phyloP scores from a whole-genome alignment of 2,113 vertebrate genomes.

The Protobothrops flavoviridis region DNA sequence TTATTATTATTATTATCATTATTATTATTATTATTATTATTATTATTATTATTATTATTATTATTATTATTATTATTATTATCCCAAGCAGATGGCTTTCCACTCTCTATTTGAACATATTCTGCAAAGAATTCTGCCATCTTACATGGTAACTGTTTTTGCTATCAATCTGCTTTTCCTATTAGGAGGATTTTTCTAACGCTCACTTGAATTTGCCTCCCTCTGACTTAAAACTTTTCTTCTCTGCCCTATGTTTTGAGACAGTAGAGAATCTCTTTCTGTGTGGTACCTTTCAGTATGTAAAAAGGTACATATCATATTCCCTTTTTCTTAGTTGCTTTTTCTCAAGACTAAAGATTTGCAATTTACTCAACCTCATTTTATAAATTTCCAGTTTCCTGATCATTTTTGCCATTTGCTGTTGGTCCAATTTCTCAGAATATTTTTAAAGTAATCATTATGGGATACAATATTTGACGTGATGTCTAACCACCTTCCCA shows the following conservation, averaged over 20 bases:
- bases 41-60: no score
- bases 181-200: background rate
- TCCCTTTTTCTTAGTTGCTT: background rate
- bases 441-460: background rate
- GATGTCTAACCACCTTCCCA: background rate
- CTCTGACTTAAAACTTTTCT: background rate
- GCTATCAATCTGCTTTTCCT: background rate
- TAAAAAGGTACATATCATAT: background rate
- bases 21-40: background rate
- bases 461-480: background rate
- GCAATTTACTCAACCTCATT: background rate
- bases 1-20: no score
- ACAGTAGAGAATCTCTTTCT: background rate
- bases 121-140: background rate
- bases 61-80: background rate
- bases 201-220: background rate
- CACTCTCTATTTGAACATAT: background rate
- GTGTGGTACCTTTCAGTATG: background rate
- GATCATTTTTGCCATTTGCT: background rate
- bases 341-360: background rate
- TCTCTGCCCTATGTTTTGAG: background rate
- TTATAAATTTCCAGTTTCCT: background rate
- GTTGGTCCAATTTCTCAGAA: background rate
- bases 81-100: background rate
- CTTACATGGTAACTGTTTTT: background rate